Evolutionary conservation across 2,888 invertebrate genomes (phyloP), one percentile per base, ranked within the genome.

Genomic region (Phengaris alcon): DNA sequence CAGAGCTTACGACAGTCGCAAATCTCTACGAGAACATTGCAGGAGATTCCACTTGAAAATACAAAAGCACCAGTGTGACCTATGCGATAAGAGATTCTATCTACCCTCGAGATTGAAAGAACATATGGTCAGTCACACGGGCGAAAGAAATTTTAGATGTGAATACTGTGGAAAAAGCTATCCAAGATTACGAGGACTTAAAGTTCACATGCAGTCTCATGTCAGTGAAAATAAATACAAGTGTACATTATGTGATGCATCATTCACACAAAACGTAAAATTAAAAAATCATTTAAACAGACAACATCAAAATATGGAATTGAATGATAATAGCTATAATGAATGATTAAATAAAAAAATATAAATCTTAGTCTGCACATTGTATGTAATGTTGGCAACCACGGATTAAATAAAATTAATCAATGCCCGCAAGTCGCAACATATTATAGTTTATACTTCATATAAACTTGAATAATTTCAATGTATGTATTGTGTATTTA

Each of bases 191-290:
- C 79, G 90, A 0, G 90, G 89, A 0, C 74, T 92, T n/a, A 89
- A 94, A 13, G 94, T 94, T 0, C 95, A 95, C 80, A 90, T 94
- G 83, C 90, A 95, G 54, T 93, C 93, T 0, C 95, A 95, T 76
- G 90, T 85, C 0, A 90, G 88, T 0, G 94, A 94, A 76, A 91
- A 94, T 75, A 94, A 94, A n/a, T 94, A 89, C 77, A 87, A 90
- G 2, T 95, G 95, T 78, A 82, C 86, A 0, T 12, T 90, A 68
- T 95, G 95, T 77, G 90, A 86, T 13, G 91, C 94, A 0, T 88
- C 94, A 0, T 95, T 95, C 78, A 93, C 94, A 0, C 94, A 94
- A 55, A 93, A 94, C 79, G 89, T 93, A 7, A 94, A 94, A 79
- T 84, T 95, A 77, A 95, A 94, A 82, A 93, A 93, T 78, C 95